These are phyloP conservation scores for Hyles vespertilio DNA, from an alignment of 1,140 invertebrate genomes.

Conservation along the genomic window DNA sequence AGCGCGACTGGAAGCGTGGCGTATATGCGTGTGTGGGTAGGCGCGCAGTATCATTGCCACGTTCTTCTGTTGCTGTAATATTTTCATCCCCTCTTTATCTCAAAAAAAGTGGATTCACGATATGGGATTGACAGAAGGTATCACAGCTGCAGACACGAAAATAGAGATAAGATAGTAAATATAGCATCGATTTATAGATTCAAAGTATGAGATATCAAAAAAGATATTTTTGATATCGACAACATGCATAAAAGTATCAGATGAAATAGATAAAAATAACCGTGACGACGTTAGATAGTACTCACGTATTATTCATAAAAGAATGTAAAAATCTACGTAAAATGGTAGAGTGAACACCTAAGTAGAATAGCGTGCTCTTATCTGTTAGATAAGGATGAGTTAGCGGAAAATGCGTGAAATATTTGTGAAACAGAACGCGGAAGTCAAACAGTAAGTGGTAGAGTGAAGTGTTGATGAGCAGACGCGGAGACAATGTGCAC, in stretches of 20 bases:
- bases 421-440: constrained; percentile 53
- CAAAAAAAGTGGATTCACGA: no score
- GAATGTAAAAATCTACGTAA: neutral
- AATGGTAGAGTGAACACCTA: constrained; percentile 16
- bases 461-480: constrained; percentile 65
- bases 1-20: constrained; percentile 85
- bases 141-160: no score
- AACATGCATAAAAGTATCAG: constrained; percentile 6
- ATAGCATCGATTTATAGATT: no score
- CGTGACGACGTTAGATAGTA: neutral
- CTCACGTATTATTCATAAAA: neutral
- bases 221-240: neutral
- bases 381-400: constrained; percentile 52
- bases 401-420: constrained; percentile 62
- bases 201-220: no score
- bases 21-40: constrained; percentile 73
- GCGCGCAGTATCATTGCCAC: constrained; percentile 46
- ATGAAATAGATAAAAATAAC: neutral
- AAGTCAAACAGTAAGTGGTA: constrained; percentile 66
- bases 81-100: neutral
- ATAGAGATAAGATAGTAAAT: no score
- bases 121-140: no score
- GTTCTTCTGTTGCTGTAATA: constrained; percentile 55
- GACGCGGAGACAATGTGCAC: constrained; percentile 54
- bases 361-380: constrained; percentile 59